Base-by-base conservation (phyloP, 2,888 invertebrate species). In the Hypsopygia costalis region DNA sequence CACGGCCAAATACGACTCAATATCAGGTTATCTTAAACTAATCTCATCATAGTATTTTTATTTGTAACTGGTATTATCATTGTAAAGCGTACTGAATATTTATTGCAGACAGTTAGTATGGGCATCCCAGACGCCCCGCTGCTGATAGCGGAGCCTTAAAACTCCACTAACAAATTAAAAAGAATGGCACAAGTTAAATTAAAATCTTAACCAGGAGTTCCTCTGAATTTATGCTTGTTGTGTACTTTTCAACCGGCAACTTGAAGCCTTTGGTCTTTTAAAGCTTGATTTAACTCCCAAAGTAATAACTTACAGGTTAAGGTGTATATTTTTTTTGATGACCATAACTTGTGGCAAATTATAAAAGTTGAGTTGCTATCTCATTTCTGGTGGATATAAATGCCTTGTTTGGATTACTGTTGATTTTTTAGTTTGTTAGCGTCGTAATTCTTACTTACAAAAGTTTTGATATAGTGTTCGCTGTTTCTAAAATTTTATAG, bases 171-270 rank as follows among this genome's bases (percentile, higher is more conserved):
- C 81, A 85, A 86, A 87, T 87, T 81, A 85, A 85, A 82, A 86
- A 77, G 67, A 81, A 86, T 82, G 81, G 76, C 53, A 55, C 40
- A 86, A 86, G 74, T 86, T 86, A 85, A 86, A 86, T 86, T 86
- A 86, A 86, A 86, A 83, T 76, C 80, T 81, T 75, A 66, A 67
- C 57, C 52, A 52, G 53, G 54, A 59, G 51, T 49, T 50, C 59
- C 51, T 47, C 54, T 50, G 63, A 75, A 81, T 83, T 82, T 85
- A 83, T 78, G 76, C 69, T 58, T 75, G 76, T 83, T 82, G 69
- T 79, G 62, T 70, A 55, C 60, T 65, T 59, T 52, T 41, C 27
- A 32, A 32, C 36, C 36, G 22, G 22, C 22, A 16, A 25, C 33
- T 27, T 22, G 12, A 28, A 39, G 33, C 39, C 32, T 37, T 39